Base-by-base conservation (phyloP, 2,888 invertebrate species). In the Slavum lentiscoides region DNA sequence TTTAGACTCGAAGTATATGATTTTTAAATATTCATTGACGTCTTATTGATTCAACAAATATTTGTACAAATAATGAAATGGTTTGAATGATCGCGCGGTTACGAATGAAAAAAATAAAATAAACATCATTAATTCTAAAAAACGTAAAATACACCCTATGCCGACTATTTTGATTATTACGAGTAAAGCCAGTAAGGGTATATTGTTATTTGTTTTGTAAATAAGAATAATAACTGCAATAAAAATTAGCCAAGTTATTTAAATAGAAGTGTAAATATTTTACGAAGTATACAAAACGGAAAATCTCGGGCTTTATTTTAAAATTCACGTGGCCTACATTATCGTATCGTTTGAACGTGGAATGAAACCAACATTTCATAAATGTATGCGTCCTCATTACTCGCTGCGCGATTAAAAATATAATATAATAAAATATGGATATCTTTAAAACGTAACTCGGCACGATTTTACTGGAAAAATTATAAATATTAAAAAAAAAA, bases 21-120 rank as follows among this genome's bases (percentile, higher is more conserved):
- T 70, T 37, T 37, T 37, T 37, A 37, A 70, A 70, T 58, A 70
- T 70, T 70, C 21, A 58, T 70, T 21, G 15, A 9, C n/a, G 37
- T 58, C 53, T 55, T 37, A 70, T 70, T 55, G 55, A 55, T 55
- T 55, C n/a, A 2, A 70, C n/a, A 70, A 70, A 70, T 70, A 70
- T 58, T 70, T 70, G 15, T 58, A 58, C 0, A 21, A 39, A 58
- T 39, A 70, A 39, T 39, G 39, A 58, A 39, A 4, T 39, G 30
- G 37, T 70, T 7, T 15, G n/a, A 70, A 70, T 39, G 13, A 70
- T 58, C 17, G n/a, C 21, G 37, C 5, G 8, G n/a, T 37, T 17
- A 53, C 23, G 17, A 23, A 7, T 4, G n/a, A 2, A 30, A 30
- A 30, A 30, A 55, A 59, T 7, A 13, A 43, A 59, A 72, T 23